Conservation (phyloP, 2,113 vertebrate species). For the Pluvianellus socialis region DNA sequence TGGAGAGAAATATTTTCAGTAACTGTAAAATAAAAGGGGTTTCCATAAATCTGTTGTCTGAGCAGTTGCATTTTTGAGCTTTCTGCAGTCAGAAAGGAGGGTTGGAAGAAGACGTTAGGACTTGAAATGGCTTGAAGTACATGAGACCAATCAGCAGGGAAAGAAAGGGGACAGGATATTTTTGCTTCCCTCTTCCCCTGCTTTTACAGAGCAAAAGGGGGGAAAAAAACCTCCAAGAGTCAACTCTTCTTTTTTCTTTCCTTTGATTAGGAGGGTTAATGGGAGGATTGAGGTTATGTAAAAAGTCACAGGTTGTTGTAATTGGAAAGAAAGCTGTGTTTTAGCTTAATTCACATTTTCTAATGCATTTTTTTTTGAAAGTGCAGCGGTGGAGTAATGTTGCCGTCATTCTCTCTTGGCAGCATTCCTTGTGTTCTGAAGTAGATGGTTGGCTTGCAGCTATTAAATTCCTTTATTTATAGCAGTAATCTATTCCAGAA, state of each 20-base stretch:
- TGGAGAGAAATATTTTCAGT: neutral
- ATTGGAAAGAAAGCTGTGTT: neutral
- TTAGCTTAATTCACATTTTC: neutral
- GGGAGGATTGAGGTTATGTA: neutral
- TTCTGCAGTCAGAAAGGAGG: neutral
- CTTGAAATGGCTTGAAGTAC: neutral
- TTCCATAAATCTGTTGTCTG: neutral
- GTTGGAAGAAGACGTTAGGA: neutral
- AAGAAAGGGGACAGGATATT: neutral
- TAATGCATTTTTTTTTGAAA: slow-evolving; percentile 2
- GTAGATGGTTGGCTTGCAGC: slow-evolving; percentile 19
- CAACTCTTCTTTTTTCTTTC: neutral
- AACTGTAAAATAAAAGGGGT: neutral
- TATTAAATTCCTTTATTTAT: slow-evolving; percentile 35
- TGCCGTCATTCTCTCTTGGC: neutral
- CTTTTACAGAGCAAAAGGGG: neutral
- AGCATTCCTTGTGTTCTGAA: neutral
- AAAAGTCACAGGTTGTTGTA: neutral
- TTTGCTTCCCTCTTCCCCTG: neutral
- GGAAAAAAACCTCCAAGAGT: neutral
- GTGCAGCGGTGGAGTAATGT: neutral
- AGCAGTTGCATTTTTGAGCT: neutral
- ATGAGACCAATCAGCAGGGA: neutral
- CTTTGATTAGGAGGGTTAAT: neutral
- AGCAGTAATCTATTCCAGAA: neutral